Evolutionary conservation across 2,797 vertebrate species (phyloP).

Genomic region (Parauchenoglanis punctatus): DNA sequence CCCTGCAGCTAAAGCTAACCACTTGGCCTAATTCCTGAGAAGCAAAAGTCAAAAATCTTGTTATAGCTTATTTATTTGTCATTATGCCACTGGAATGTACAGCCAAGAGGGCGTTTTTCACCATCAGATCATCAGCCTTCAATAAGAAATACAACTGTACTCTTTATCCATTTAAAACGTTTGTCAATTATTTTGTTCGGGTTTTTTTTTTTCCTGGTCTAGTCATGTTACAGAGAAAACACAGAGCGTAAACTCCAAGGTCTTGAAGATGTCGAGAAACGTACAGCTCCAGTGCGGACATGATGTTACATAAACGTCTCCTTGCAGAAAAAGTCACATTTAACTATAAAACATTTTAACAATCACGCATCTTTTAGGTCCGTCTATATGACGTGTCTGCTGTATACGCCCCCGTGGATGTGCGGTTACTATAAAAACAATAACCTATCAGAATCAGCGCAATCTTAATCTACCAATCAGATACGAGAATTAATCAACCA

Average conservation of each 20-base stretch:
- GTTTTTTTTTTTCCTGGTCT: too few species aligned
- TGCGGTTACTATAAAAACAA: not conserved
- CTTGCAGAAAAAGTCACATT: not conserved
- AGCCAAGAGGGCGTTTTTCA: not conserved
- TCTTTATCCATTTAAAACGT: not conserved
- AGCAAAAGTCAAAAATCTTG: not conserved
- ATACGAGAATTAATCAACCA: not conserved
- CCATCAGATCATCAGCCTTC: not conserved
- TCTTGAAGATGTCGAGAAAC: not conserved
- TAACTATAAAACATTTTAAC: too few species aligned
- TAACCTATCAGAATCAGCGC: not conserved
- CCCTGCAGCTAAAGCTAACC: slow-evolving; percentile 1
- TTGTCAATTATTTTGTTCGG: not conserved
- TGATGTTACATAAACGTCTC: not conserved
- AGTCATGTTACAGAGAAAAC: not conserved
- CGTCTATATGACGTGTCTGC: too few species aligned
- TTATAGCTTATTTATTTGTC: not conserved
- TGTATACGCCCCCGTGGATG: too few species aligned
- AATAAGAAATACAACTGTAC: not conserved
- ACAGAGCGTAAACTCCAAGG: not conserved
- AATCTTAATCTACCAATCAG: not conserved
- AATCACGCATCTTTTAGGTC: not conserved
- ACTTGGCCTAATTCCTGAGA: not conserved
- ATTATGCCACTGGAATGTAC: not conserved
- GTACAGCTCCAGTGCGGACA: not conserved